Base-by-base conservation (phyloP, 1,140 invertebrate genomes). In the Phymastichus coffea region DNA sequence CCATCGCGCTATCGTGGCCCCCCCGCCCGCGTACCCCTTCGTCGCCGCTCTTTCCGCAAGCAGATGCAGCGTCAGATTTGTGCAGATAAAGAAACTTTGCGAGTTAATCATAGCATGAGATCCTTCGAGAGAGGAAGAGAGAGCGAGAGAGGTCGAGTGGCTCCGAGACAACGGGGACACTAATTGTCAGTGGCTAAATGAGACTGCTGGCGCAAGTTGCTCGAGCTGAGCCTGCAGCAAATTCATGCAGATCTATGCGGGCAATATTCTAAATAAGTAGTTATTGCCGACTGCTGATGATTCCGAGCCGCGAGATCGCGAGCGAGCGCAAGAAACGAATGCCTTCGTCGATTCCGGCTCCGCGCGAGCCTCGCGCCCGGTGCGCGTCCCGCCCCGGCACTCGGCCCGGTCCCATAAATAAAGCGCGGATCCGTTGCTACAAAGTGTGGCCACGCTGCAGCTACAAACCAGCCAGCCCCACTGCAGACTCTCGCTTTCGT, bases 191-290 rank as follows among this genome's bases (percentile, higher is more conserved):
- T 56, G 61, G 61, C 61, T 66, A 66, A 66, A 63, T 61, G 57
- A 66, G 63, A 66, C 63, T 61, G n/a, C n/a, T n/a, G n/a, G n/a
- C n/a, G n/a, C n/a, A n/a, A n/a, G n/a, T n/a, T n/a, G n/a, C 57
- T 53, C 51, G 49, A 61, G 60, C 57, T 55, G 64, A 66, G 68
- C 73, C 76, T 79, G 78, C 64, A 58, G 67, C 68, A 66, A 79
- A 80, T 80, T 77, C 79, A 80, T 80, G 78, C 77, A 80, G 74
- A 80, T 79, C 71, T 74, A 80, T 79, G 77, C 78, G 67, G 64
- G 69, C 76, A 76, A 80, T 80, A 79, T 79, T 80, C 76, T 79
- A 79, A 80, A 80, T 79, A 80, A 79, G 76, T 78, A 78, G 72
- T 69, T 72, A 65, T 61, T 43, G 44, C 53, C 62, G 37, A n/a